Base-by-base conservation (phyloP, 2,797 vertebrate genomes). In the Lacerta agilis region DNA sequence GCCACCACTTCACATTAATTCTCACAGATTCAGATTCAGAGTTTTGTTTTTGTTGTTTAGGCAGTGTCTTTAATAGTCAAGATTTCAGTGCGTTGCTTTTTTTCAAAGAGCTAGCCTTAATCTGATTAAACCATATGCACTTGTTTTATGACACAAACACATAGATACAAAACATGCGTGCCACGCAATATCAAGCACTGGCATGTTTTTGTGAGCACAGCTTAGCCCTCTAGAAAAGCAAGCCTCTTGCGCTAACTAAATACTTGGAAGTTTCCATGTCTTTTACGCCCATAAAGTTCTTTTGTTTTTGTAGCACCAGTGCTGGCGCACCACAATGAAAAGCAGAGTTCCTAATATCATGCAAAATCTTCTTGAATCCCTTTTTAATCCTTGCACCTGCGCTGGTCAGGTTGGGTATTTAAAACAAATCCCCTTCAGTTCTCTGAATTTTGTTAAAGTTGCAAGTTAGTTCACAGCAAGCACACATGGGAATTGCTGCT, bases 401-500 rank as follows among this genome's bases (percentile, higher is more conserved):
- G 82, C 82, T 85, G 77, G 29, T 87, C 29, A 85, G 85, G 66
- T 6, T 67, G 75, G 77, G 75, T 45, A 15, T 64, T 88, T 77
- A 23, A 88, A 45, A 10, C 64, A 33, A 25, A 33, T 90, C 71
- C 79, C 27, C 83, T 87, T 71, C 75, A 92, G 73, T 88, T 86
- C 29, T 89, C 64, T 71, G 85, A 2, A 79, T 87, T 73, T 73
- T 81, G 86, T 73, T 75, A 85, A 87, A n/a, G 69, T 36, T 29
- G 2, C 58, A 75, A 25, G 1, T 27, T 10, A 25, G 1, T 27
- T 10, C 4, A 33, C n/a, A 92, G 90, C 71, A 83, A 92, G 90
- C 2, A 83, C 1, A 83, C 17, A 33, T 69, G 61, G 29, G 61
- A 83, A 86, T 8, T 13, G 0, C 72, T 85, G 43, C 81, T 36